Conservation (phyloP, 2,888 invertebrate species). For the Caenorhabditis auriculariae region DNA sequence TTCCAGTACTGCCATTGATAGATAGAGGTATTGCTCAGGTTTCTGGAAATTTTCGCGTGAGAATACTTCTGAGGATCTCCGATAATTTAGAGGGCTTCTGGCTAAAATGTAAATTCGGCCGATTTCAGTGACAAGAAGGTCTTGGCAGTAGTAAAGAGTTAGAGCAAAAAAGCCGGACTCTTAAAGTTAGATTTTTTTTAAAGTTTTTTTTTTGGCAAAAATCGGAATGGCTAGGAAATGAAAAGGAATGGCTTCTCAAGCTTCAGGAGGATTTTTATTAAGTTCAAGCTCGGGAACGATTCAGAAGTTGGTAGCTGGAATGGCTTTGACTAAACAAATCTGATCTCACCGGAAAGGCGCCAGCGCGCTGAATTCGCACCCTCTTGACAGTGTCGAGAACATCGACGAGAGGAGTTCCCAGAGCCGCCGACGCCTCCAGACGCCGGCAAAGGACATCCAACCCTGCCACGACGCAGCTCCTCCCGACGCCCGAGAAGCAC, state of each 20-base stretch:
- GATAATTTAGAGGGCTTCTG: not conserved
- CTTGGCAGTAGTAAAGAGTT: too few relatives aligned
- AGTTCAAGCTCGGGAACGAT: too few relatives aligned
- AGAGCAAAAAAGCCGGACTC: too few relatives aligned
- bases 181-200: too few relatives aligned
- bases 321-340: not conserved
- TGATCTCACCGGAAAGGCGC: constrained; percentile 28
- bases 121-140: too few relatives aligned
- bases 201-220: too few relatives aligned
- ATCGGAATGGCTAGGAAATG: too few relatives aligned
- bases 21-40: constrained; percentile 45
- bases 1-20: constrained; percentile 45
- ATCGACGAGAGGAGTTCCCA: constrained; percentile 34
- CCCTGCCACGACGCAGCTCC: constrained; percentile 43
- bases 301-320: too few relatives aligned
- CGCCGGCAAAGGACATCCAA: constrained; percentile 48
- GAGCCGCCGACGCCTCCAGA: constrained; percentile 34
- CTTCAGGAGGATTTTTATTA: not conserved
- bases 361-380: constrained; percentile 45
- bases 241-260: too few relatives aligned
- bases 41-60: constrained; percentile 14
- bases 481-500: constrained; percentile 48
- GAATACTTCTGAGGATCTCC: not conserved
- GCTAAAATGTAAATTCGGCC: too few relatives aligned
- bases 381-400: constrained; percentile 46